Conservation (phyloP, 2,888 invertebrate species). For the Alentia gelatinosa region DNA sequence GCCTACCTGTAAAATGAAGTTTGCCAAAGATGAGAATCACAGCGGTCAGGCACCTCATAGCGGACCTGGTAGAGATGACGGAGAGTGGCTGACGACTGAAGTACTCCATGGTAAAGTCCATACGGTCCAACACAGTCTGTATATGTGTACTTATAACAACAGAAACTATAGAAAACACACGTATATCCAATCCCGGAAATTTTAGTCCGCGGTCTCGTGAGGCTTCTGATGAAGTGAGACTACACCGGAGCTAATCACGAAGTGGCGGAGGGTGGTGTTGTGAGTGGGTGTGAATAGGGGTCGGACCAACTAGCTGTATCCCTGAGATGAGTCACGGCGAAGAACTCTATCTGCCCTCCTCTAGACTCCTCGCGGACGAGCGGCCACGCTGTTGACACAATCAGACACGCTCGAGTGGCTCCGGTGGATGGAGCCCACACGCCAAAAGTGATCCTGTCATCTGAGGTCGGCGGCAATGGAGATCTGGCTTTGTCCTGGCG, state of each 20-base stretch:
- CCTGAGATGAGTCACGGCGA: not conserved
- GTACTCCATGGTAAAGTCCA: conserved; percentile 12
- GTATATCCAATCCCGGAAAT: too few relatives aligned
- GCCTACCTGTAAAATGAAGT: not conserved
- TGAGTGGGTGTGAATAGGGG: too few relatives aligned
- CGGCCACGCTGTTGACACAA: not conserved
- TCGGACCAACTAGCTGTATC: too few relatives aligned
- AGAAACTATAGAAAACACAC: too few relatives aligned
- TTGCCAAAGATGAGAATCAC: not conserved
- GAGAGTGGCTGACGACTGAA: not conserved
- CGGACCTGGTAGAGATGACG: not conserved
- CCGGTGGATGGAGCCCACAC: not conserved
- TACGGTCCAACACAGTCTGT: too few relatives aligned
- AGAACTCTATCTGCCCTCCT: not conserved
- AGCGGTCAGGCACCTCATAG: not conserved
- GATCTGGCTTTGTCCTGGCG: not conserved
- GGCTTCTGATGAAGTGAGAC: too few relatives aligned
- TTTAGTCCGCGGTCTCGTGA: too few relatives aligned
- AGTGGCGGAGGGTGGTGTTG: too few relatives aligned
- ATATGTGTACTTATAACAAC: too few relatives aligned
- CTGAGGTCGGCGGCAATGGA: not conserved
- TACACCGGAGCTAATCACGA: too few relatives aligned
- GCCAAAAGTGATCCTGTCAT: not conserved
- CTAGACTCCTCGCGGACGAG: not conserved
- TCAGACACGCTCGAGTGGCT: not conserved